Evolutionary conservation across 2,797 vertebrate genomes (phyloP), one percentile per base, ranked within the genome.

Genomic region (Chromis chromis): DNA sequence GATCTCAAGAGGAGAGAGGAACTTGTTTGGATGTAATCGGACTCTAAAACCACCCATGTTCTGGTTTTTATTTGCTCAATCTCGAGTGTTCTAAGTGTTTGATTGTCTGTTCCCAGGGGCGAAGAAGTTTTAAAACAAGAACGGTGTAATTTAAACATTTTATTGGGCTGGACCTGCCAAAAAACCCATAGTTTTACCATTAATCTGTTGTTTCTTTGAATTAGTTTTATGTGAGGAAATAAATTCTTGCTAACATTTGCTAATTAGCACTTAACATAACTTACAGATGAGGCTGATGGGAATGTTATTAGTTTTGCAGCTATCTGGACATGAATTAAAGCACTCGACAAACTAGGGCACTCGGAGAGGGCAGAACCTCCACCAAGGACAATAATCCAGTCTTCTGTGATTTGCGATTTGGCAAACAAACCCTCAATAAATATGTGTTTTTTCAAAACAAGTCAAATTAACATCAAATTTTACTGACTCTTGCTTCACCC

Each of bases 1-100:
- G 73, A 85, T 70, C 77, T 60, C 58, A 64, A 36, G 78, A 84
- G 70, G 62, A 81, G 60, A 81, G 74, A 67, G 82, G 70, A 88
- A 86, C 56, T 84, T 64, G 27, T 68, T 76, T 82, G 65, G 56
- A 81, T 70, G 58, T 76, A 83, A 86, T 83, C 17, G 17, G 68
- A 86, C 10, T 11, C 65, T 71, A 70, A 85, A 90, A 77, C 60
- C 73, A 73, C 19, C 48, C 40, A 57, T 54, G 63, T 82, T 58
- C 71, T 83, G 21, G 6, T 82, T 76, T 73, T 72, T 52, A 72
- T 77, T 7, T 33, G 36, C n/a, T 77, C 44, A 50, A 71, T 27
- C 31, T 65, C 19, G 2, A 24, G 22, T 4, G 12, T 59, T 64
- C 27, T 69, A 46, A 46, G 21, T 71, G 19, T 73, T 42, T 17